Evolutionary conservation across 2,113 vertebrate species (phyloP).

Genomic region (Proteles cristata): DNA sequence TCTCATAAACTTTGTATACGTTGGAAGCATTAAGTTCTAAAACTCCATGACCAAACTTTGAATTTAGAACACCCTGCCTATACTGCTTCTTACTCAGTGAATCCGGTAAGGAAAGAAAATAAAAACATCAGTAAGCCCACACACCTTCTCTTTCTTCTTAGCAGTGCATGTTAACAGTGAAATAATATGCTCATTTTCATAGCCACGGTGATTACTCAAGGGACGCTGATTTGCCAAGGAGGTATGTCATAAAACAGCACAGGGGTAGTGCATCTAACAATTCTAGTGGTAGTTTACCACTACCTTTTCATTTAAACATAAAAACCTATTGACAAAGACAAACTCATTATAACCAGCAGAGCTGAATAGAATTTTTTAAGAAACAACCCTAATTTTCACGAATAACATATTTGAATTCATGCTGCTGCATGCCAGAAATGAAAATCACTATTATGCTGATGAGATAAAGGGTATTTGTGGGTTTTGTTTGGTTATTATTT

Average conservation of each 20-base stretch:
- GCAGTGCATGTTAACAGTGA: conserved; percentile 62
- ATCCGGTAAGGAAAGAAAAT: conserved; percentile 55
- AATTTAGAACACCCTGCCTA: conserved; percentile 48
- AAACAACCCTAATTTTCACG: conserved; percentile 69
- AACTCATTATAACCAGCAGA: conserved; percentile 75
- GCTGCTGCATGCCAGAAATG: conserved; percentile 66
- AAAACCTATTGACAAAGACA: conserved; percentile 79
- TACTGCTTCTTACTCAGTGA: conserved; percentile 50
- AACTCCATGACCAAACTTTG: not conserved
- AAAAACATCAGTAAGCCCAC: conserved; percentile 27
- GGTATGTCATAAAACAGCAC: conserved; percentile 56
- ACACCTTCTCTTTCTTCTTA: conserved; percentile 67
- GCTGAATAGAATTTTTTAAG: conserved; percentile 65
- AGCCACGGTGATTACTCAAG: conserved; percentile 50
- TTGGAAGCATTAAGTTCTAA: not conserved
- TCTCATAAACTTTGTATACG: not conserved
- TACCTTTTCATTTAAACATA: conserved; percentile 81
- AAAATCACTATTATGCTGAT: conserved; percentile 65
- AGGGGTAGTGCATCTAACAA: conserved; percentile 12
- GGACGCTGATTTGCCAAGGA: conserved; percentile 59
- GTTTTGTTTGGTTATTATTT: conserved; percentile 60
- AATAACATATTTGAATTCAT: conserved; percentile 71
- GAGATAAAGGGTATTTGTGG: conserved; percentile 63
- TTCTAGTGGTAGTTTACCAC: conserved; percentile 75
- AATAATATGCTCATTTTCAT: conserved; percentile 76